Percentiles rank a stretch among this genome's conserved stretches.
phyloP scores from a whole-genome alignment of 1,140 invertebrate species.

The Trinorchestia longiramus region DNA sequence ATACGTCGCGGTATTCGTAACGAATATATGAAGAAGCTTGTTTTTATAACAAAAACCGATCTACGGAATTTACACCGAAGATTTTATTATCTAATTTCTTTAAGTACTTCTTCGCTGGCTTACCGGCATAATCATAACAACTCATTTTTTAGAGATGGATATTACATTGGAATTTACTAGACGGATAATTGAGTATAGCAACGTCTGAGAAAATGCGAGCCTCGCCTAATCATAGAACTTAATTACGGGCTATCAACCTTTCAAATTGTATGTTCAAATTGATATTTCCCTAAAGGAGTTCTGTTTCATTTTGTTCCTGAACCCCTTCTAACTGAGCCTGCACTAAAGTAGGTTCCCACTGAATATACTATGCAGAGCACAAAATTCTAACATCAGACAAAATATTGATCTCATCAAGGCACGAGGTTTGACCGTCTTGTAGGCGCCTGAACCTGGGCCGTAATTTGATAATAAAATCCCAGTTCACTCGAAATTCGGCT shows the following conservation, averaged over 20 bases:
- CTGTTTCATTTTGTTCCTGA: not conserved
- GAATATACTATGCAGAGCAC: not conserved
- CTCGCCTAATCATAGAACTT: not conserved
- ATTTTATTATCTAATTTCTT: not conserved
- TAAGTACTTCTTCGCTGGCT: not conserved
- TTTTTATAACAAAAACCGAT: too few relatives aligned
- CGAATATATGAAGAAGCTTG: too few relatives aligned
- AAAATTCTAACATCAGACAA: not conserved
- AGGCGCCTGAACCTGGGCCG: not conserved
- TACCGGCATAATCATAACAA: not conserved
- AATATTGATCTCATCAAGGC: not conserved
- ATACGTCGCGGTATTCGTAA: too few relatives aligned
- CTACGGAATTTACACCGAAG: not conserved
- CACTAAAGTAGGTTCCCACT: not conserved
- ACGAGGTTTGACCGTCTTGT: not conserved
- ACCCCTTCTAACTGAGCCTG: not conserved
- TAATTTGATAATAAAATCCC: not conserved
- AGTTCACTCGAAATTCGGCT: not conserved
- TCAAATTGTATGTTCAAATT: not conserved
- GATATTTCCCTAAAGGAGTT: not conserved
- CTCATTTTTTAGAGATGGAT: not conserved
- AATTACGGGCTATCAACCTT: not conserved
- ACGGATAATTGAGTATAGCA: too few relatives aligned
- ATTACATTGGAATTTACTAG: too few relatives aligned
- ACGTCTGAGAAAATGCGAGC: too few relatives aligned